phyloP scores from a whole-genome alignment of 2,888 invertebrate genomes.

The Leptogaster cylindrica region DNA sequence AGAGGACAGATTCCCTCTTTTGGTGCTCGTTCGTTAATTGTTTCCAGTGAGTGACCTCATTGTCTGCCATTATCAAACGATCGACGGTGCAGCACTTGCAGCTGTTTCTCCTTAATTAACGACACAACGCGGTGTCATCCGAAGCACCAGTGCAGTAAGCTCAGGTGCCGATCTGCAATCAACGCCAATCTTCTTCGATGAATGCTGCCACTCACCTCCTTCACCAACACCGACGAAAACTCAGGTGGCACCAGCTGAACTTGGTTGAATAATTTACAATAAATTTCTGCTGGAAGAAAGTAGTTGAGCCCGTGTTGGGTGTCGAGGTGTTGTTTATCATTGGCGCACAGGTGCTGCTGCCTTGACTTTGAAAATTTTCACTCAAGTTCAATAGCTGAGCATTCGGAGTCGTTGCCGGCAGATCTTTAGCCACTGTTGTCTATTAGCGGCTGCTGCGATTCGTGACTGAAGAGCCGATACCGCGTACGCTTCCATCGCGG shows the following conservation, averaged over 20 bases:
- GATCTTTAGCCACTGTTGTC: constrained; percentile 10
- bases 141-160: no score
- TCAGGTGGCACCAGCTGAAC: constrained; percentile 19
- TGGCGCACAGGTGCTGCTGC: constrained; percentile 22
- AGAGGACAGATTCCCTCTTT: no score
- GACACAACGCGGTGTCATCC: no score
- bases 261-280: constrained; percentile 33
- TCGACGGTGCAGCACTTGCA: no score
- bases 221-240: no score
- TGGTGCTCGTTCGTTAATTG: no score
- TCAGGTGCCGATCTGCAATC: no score
- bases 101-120: no score
- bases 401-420: not conserved
- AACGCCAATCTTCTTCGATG: no score
- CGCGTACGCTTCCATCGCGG: constrained; percentile 13
- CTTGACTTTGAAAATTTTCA: constrained; percentile 38
- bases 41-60: no score
- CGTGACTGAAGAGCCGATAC: not conserved
- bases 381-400: constrained; percentile 33
- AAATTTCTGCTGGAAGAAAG: constrained; percentile 28
- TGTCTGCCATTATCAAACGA: no score
- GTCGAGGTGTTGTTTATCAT: constrained; percentile 10
- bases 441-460: constrained; percentile 17
- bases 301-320: not conserved
- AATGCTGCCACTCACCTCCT: no score